phyloP scores from a whole-genome alignment of 1,140 invertebrate genomes.

The Calliphora vicina region DNA sequence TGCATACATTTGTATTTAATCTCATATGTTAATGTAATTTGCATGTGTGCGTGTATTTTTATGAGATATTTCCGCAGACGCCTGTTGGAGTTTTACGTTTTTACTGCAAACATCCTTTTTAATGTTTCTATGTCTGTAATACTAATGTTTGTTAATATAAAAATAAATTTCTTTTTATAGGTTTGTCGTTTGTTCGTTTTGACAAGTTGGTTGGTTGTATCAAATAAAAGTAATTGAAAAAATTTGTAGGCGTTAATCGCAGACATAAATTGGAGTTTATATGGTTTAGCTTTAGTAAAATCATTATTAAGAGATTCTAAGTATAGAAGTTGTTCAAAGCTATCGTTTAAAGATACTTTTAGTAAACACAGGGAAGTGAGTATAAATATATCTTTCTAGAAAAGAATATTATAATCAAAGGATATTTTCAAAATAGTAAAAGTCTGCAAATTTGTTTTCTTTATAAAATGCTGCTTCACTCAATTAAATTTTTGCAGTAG shows the following conservation, averaged over 20 bases:
- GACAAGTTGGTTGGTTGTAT: not conserved
- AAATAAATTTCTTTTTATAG: conserved; percentile 4
- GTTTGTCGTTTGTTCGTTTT: not conserved
- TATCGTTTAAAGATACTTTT: too few relatives aligned
- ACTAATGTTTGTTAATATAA: not conserved
- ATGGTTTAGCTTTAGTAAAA: too few relatives aligned
- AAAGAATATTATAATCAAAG: too few relatives aligned
- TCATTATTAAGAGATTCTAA: too few relatives aligned
- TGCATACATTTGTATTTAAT: not conserved
- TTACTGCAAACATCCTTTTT: not conserved
- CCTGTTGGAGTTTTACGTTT: not conserved
- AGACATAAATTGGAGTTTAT: not conserved
- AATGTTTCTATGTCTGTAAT: not conserved
- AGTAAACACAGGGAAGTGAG: too few relatives aligned
- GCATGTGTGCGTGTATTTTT: conserved; percentile 20
- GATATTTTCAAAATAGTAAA: too few relatives aligned
- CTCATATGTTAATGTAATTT: conserved; percentile 8
- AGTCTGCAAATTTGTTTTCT: too few relatives aligned
- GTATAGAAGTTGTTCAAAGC: too few relatives aligned
- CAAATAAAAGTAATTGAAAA: not conserved
- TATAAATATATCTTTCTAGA: too few relatives aligned
- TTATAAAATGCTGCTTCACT: too few relatives aligned
- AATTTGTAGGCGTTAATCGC: conserved; percentile 27
- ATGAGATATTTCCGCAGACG: conserved; percentile 23
- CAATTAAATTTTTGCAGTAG: too few relatives aligned